These are phyloP conservation scores for Parauchenoglanis punctatus DNA, from an alignment of 2,797 vertebrate genomes.

Conservation along the genomic window DNA sequence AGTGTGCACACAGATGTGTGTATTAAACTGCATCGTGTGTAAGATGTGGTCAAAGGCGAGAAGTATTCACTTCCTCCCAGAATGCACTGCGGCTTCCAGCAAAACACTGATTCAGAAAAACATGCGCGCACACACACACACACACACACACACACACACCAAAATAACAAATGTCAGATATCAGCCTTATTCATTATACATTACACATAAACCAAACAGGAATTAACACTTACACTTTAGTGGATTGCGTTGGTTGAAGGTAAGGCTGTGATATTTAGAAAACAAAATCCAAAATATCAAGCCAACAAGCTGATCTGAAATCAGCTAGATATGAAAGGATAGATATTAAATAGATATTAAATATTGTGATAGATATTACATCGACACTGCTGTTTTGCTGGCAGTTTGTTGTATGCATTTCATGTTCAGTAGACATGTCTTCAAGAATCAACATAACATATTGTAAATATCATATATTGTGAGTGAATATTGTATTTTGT, in stretches of 20 bases:
- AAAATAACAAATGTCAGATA: conserved; percentile 4
- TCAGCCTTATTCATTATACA: background rate
- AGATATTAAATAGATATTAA: no score
- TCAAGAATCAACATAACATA: background rate
- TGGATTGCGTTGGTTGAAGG: no score
- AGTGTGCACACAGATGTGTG: conserved; percentile 24
- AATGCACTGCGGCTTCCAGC: conserved; percentile 65
- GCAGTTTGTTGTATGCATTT: no score
- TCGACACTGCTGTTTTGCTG: no score
- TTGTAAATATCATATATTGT: background rate
- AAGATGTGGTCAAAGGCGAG: conserved; percentile 76
- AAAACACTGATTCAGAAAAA: conserved; percentile 76
- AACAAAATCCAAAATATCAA: no score
- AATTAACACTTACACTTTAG: background rate
- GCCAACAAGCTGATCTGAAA: background rate
- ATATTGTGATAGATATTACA: no score
- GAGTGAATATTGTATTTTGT: background rate
- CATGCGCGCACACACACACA: conserved; percentile 33
- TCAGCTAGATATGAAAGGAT: background rate
- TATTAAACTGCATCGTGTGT: conserved; percentile 58
- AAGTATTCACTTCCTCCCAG: conserved; percentile 76
- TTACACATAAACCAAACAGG: background rate
- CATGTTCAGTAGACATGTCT: background rate
- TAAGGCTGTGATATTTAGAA: background rate
- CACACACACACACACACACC: conserved; percentile 26